A percentile compares a stretch with the other conserved stretches of the same genome.
phyloP scores from a whole-genome alignment of 2,888 invertebrate genomes.

The Morinoia aosen region DNA sequence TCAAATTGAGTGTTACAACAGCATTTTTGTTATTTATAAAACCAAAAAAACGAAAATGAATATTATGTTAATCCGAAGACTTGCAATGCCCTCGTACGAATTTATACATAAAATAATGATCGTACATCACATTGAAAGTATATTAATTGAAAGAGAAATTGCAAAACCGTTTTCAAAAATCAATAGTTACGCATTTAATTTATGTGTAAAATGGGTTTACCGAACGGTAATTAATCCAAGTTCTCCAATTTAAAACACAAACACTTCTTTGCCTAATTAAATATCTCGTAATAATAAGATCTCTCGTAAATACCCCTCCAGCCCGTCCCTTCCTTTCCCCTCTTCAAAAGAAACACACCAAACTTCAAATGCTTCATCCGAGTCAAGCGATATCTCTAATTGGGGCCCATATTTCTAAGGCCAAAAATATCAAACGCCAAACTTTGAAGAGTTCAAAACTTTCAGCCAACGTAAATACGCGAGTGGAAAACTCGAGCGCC shows the following conservation, averaged over 20 bases:
- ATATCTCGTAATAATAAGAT: neutral
- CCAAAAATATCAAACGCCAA: neutral
- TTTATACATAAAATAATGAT: neutral
- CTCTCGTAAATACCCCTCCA: neutral
- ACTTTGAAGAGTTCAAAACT: neutral
- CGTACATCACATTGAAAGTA: neutral
- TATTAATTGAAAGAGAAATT: neutral
- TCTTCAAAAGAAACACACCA: neutral
- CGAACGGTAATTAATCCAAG: no score
- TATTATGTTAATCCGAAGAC: no score
- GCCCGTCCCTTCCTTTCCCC: neutral
- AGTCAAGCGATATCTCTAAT: constrained; percentile 1
- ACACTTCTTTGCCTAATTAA: no score
- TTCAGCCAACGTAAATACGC: neutral
- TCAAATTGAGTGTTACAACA: no score
- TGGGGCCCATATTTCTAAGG: neutral
- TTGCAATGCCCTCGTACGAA: no score
- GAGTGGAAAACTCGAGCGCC: neutral
- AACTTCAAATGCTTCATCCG: neutral
- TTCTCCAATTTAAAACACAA: no score
- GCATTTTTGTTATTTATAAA: no score
- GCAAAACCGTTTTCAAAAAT: neutral
- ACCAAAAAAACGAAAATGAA: no score
- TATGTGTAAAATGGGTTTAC: neutral
- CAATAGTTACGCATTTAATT: neutral